Percentiles rank a stretch among this genome's conserved stretches.
Evolutionary conservation across 2,113 vertebrate genomes (phyloP).

Genomic region (Girardinichthys multiradiatus): DNA sequence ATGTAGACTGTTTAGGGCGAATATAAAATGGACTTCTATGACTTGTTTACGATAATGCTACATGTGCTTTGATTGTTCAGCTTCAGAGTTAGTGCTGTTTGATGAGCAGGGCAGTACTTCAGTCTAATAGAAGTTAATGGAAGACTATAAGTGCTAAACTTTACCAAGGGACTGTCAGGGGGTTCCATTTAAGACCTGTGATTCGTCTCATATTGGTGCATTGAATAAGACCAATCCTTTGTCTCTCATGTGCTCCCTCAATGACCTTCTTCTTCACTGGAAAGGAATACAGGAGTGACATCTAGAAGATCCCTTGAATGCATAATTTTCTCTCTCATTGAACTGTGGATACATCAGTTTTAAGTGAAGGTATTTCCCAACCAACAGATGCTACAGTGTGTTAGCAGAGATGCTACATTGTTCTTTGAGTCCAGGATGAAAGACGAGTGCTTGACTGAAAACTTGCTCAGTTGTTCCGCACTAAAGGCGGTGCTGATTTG

Average conservation of each 20-base stretch:
- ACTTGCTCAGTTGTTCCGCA: conserved; percentile 70
- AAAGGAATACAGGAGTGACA: conserved; percentile 70
- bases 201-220: conserved; percentile 19
- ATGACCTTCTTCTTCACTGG: conserved; percentile 37
- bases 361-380: conserved; percentile 74
- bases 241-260: conserved; percentile 67
- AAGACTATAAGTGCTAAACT: conserved; percentile 71
- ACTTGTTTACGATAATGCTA: conserved; percentile 64
- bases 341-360: conserved; percentile 58
- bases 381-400: conserved; percentile 84
- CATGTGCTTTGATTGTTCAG: conserved; percentile 64
- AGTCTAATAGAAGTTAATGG: conserved; percentile 68
- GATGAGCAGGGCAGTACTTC: conserved; percentile 61
- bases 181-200: conserved; percentile 1
- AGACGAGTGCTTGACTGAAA: conserved; percentile 50
- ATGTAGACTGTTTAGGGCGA: conserved; percentile 12
- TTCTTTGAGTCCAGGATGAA: conserved; percentile 72
- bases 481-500: conserved; percentile 53
- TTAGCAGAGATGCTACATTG: conserved; percentile 86
- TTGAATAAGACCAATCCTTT: conserved; percentile 52
- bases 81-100: conserved; percentile 34
- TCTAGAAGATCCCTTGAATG: conserved; percentile 72
- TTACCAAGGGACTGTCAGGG: conserved; percentile 32
- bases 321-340: conserved; percentile 72
- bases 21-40: conserved; percentile 12